phyloP scores from a whole-genome alignment of 2,113 vertebrate genomes.

The Corydoras sp. region DNA sequence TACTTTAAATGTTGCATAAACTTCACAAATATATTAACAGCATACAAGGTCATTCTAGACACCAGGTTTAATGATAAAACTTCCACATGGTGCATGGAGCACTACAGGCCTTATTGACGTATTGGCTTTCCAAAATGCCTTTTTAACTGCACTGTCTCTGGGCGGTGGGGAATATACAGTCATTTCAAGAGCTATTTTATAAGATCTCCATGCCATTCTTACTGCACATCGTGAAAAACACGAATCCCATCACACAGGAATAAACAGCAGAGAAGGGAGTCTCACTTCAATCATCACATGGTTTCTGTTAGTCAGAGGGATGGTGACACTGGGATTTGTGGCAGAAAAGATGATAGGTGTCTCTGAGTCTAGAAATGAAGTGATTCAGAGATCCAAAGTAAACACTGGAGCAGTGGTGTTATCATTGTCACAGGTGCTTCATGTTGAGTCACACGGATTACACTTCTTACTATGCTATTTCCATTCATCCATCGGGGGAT shows the following conservation, averaged over 20 bases:
- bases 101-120: slow-evolving; percentile 13
- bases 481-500: too few relatives aligned
- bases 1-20: background rate
- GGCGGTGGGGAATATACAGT: slow-evolving; percentile 6
- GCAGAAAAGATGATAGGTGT: too few relatives aligned
- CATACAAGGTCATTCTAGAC: slow-evolving; percentile 8
- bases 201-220: background rate
- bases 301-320: too few relatives aligned
- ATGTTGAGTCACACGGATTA: slow-evolving; percentile 26
- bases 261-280: too few relatives aligned
- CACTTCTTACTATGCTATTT: slow-evolving; percentile 19
- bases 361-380: too few relatives aligned
- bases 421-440: slow-evolving; percentile 17
- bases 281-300: too few relatives aligned
- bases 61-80: background rate
- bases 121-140: slow-evolving; percentile 29
- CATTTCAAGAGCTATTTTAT: slow-evolving; percentile 15
- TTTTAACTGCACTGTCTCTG: slow-evolving; percentile 16
- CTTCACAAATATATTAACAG: slow-evolving; percentile 13
- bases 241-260: too few relatives aligned
- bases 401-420: background rate
- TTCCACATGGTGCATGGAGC: background rate
- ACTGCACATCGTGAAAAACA: too few relatives aligned
- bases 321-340: too few relatives aligned
- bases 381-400: too few relatives aligned